Evolutionary conservation across 2,888 invertebrate genomes (phyloP), one percentile per base, ranked within the genome.

Genomic region (Globia sparganii): DNA sequence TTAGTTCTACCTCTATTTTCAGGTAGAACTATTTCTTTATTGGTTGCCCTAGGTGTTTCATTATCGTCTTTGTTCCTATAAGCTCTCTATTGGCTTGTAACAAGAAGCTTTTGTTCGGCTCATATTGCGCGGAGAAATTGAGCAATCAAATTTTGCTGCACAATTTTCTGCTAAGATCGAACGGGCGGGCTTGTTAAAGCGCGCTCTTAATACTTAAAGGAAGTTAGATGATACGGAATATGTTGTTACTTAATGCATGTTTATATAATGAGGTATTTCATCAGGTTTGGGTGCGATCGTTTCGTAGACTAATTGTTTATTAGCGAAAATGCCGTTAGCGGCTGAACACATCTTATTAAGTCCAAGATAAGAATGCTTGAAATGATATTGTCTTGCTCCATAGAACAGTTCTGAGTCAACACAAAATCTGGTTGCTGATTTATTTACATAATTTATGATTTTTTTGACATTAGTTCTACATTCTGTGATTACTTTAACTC

Each of bases 101-200:
- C 69, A 83, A 72, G n/a, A 28, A 58, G 70, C 18, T 73, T 67
- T 66, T 72, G 67, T 58, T 28, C 61, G 15, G 25, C 8, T 67
- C 31, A 25, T 61, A 58, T 62, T 75, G 65, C 34, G 40, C 46
- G 43, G 53, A 40, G 46, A 84, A 58, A 84, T 72, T 75, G 58
- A 69, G 43, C 43, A 46, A 69, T 34, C 61, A 72, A 37, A 72
- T 71, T 82, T 75, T 58, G 59, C 59, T 68, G 72, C 71, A 75
- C 40, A 64, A 69, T 83, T 71, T 82, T 72, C 49, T 34, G 21
- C 53, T 13, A 59, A 37, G 58, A 74, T 81, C 59, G 70, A 68
- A 64, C 31, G 37, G 56, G 28, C 18, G 58, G 3, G 49, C 31
- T 65, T 15, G 40, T 67, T 67, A 65, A 18, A 64, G 25, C 25